Conservation (phyloP, 2,888 invertebrate genomes). For the Andrena camellia region DNA sequence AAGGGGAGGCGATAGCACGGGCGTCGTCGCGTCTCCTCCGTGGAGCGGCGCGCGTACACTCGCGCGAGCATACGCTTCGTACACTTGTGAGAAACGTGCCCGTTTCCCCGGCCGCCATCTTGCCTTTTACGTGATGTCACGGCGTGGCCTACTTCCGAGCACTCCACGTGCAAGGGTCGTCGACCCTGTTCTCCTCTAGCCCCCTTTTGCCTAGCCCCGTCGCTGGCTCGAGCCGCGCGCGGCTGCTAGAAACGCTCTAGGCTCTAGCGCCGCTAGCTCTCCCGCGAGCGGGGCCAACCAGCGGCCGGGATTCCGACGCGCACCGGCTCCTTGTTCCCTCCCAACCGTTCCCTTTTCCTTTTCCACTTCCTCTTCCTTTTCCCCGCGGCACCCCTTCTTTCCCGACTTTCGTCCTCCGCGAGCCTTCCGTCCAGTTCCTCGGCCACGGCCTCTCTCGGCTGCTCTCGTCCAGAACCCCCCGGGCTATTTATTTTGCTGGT, state of each 20-base stretch:
- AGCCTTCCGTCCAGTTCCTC: not conserved
- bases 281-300: slow-evolving; percentile 29
- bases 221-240: slow-evolving; percentile 8
- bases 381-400: not conserved
- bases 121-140: slow-evolving; percentile 82
- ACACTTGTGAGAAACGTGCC: slow-evolving; percentile 68
- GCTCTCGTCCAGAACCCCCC: not conserved
- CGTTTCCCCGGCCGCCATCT: slow-evolving; percentile 79
- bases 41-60: slow-evolving; percentile 6
- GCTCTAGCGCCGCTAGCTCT: slow-evolving; percentile 33
- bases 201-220: slow-evolving; percentile 70
- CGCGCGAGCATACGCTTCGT: slow-evolving; percentile 15
- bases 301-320: slow-evolving; percentile 24
- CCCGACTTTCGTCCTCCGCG: slow-evolving; percentile 13
- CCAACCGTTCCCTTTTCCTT: not conserved
- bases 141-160: slow-evolving; percentile 82
- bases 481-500: not conserved
- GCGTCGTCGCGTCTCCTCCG: slow-evolving; percentile 60
- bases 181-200: slow-evolving; percentile 75
- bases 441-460: not conserved
- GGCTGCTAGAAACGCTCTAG: slow-evolving; percentile 30
- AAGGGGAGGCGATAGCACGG: slow-evolving; percentile 50
- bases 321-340: slow-evolving; percentile 15
- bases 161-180: slow-evolving; percentile 83
- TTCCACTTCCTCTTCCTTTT: slow-evolving; percentile 21